Percentiles rank a stretch among this genome's conserved stretches.
Conservation (phyloP, 35 echinoderm and acorn worm genomes). For the Ptychodera flava region DNA sequence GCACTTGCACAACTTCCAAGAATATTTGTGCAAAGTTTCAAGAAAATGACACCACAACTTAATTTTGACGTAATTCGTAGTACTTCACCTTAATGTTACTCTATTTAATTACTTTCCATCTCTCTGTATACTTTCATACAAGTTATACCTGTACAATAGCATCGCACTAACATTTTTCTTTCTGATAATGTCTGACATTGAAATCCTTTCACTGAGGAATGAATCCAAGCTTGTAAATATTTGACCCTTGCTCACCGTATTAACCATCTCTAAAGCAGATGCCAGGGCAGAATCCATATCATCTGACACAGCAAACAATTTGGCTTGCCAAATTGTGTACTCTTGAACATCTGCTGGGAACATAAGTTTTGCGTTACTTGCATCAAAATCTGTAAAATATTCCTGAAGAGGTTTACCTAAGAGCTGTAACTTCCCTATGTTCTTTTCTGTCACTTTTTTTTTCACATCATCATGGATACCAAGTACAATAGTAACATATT, state of each 20-base stretch:
- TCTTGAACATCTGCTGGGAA: conserved; percentile 29
- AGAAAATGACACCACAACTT: too few relatives aligned
- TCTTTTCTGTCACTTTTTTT: background rate
- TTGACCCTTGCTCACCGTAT: background rate
- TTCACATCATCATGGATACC: conserved; percentile 78
- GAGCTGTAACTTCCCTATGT: conserved; percentile 32
- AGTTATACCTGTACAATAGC: conserved; percentile 44
- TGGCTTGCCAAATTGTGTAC: conserved; percentile 74
- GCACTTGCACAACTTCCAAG: too few relatives aligned
- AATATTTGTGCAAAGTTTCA: too few relatives aligned
- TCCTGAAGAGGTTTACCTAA: conserved; percentile 39
- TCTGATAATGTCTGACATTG: conserved; percentile 71
- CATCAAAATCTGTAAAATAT: conserved; percentile 29
- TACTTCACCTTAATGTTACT: too few relatives aligned
- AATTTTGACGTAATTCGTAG: too few relatives aligned
- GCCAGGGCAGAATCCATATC: conserved; percentile 71
- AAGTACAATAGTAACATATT: conserved; percentile 77
- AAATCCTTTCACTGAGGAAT: conserved; percentile 37
- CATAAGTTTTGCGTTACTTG: background rate
- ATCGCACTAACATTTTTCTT: conserved; percentile 62
- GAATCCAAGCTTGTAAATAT: background rate
- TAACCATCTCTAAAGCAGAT: conserved; percentile 30
- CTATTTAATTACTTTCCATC: too few relatives aligned
- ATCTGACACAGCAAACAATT: conserved; percentile 45
- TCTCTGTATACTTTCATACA: conserved; percentile 14